Conservation (phyloP, 2,797 vertebrate species). For the Octomys mimax region DNA sequence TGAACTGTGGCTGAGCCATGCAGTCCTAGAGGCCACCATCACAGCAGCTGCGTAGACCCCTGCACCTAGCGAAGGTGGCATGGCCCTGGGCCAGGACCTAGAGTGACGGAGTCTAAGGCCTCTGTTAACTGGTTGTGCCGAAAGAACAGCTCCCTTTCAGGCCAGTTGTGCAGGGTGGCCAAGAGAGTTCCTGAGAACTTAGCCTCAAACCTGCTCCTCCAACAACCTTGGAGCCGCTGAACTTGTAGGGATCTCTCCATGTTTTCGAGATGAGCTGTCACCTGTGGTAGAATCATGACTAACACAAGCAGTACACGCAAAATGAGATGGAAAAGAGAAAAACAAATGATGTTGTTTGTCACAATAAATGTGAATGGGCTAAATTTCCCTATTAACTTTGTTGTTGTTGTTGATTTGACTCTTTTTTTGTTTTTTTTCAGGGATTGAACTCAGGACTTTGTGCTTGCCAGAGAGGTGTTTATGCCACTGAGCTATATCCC, state of each 20-base stretch:
- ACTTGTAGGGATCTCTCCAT: neutral
- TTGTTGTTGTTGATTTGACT: too few species aligned
- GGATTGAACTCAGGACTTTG: too few species aligned
- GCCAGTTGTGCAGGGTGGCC: neutral
- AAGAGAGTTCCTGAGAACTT: neutral
- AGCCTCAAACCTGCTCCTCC: neutral
- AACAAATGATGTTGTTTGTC: neutral
- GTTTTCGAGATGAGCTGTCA: neutral
- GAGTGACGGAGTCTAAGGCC: neutral
- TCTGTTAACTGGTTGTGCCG: neutral
- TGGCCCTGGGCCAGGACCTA: neutral
- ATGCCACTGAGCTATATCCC: too few species aligned
- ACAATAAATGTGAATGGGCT: neutral
- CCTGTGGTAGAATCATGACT: neutral
- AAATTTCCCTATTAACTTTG: neutral
- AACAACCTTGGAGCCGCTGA: too few species aligned
- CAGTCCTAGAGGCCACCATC: neutral
- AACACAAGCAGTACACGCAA: neutral
- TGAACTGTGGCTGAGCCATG: rapidly evolving
- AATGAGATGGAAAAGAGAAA: neutral
- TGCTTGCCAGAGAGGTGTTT: too few species aligned
- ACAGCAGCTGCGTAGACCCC: neutral
- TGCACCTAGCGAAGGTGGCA: neutral
- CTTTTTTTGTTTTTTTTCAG: too few species aligned
- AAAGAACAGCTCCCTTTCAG: neutral